Percentiles rank a stretch among this genome's conserved stretches.
These are phyloP conservation scores for Sweltsa coloradensis DNA, from an alignment of 1,140 invertebrate genomes.

Conservation along the genomic window DNA sequence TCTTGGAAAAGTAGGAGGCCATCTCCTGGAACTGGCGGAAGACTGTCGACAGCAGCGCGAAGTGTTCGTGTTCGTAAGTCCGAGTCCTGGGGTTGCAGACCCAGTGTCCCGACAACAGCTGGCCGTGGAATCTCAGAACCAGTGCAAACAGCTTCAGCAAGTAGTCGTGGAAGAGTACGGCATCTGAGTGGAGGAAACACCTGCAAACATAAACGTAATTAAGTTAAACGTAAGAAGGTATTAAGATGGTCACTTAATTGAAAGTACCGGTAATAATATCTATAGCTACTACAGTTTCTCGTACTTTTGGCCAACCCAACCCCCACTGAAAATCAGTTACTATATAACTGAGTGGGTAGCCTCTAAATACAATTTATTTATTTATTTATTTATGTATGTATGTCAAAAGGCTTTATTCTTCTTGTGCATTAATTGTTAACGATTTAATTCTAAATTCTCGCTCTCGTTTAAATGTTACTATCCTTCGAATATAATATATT, in stretches of 20 bases:
- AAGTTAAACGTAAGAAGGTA: not conserved
- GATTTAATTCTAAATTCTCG: not conserved
- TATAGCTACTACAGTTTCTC: not conserved
- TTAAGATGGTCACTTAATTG: not conserved
- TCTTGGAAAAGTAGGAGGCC: constrained; percentile 28
- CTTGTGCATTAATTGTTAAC: too few species aligned
- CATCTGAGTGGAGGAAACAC: constrained; percentile 52
- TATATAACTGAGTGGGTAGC: too few species aligned
- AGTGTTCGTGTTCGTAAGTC: constrained; percentile 26
- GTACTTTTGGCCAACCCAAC: not conserved
- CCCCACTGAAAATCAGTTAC: too few species aligned
- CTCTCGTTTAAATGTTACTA: too few species aligned
- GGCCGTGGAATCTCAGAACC: constrained; percentile 54
- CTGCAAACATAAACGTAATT: constrained; percentile 32
- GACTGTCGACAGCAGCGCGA: constrained; percentile 27
- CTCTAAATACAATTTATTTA: too few species aligned
- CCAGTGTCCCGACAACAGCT: constrained; percentile 29
- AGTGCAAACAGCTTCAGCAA: constrained; percentile 54
- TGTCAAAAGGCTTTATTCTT: not conserved
- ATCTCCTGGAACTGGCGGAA: constrained; percentile 30
- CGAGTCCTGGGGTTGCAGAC: constrained; percentile 8
- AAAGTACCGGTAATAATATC: not conserved
- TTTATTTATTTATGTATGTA: too few species aligned
- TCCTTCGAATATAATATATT: too few species aligned
- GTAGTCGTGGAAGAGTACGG: constrained; percentile 45